Evolutionary conservation across 1,140 invertebrate genomes (phyloP), one percentile per base, ranked within the genome.

Genomic region (Geopemphigus sp.): DNA sequence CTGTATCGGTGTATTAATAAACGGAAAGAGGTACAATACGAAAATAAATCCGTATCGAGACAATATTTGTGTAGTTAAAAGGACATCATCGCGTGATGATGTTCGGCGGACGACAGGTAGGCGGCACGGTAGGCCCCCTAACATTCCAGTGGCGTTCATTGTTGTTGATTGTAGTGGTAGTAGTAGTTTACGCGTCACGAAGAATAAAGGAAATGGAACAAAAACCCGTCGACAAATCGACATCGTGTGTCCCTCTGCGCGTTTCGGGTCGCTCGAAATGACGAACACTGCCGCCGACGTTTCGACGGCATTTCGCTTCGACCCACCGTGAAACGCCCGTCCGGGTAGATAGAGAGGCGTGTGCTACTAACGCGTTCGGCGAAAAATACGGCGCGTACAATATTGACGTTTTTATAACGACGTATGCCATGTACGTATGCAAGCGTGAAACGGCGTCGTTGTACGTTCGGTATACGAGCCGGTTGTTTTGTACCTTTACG

Each of bases 11-110:
- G n/a, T n/a, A n/a, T n/a, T n/a, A n/a, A 72, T 53, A 29, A 72
- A 70, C 53, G 17, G 24, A 24, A 54, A 72, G 19, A 11, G 29
- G 17, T n/a, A 63, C 32, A 72, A 72, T 54, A 54, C 19, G 17
- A 72, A 54, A 54, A 72, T 53, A 53, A 72, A 29, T 72, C 26
- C 29, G 24, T 72, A 72, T 72, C 54, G 68, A 54, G 54, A 57
- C 39, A 76, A 76, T 76, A 76, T 76, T 76, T 76, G 72, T 76
- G 53, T 76, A 76, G 54, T 45, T 22, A 76, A 59, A 76, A 76
- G n/a, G 54, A 76, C 72, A 76, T 59, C n/a, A n/a, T n/a, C n/a
- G n/a, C n/a, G n/a, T n/a, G n/a, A n/a, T n/a, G n/a, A n/a, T n/a
- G n/a, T n/a, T n/a, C n/a, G 54, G 59, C 22, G 56, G 72, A 76